Conservation (phyloP, 2,888 invertebrate species). For the Machimus rusticus region DNA sequence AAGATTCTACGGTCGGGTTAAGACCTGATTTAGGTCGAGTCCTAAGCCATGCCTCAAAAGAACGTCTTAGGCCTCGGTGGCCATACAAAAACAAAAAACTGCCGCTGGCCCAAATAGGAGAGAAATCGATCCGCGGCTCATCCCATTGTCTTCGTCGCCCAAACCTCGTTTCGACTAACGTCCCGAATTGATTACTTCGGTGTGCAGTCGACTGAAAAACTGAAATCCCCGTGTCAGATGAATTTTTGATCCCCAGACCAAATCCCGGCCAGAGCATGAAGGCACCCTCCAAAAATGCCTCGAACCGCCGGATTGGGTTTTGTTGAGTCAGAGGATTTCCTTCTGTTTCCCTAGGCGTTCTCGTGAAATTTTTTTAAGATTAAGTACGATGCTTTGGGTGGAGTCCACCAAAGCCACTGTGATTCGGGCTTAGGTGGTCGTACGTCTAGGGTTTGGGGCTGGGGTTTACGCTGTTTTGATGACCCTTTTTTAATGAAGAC, state of each 20-base stretch:
- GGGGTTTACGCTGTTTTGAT: not conserved
- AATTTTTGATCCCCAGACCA: conserved; percentile 36
- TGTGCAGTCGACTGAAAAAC: conserved; percentile 38
- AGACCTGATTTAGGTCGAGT: not conserved
- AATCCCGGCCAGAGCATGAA: not conserved
- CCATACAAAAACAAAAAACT: not conserved
- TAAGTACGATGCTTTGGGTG: not conserved
- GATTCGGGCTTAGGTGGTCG: not conserved
- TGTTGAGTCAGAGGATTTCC: not conserved
- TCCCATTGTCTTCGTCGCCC: conserved; percentile 20
- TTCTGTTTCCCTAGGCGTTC: not conserved
- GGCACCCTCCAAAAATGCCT: not conserved
- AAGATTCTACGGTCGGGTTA: not conserved
- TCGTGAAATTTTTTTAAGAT: not conserved
- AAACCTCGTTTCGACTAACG: not conserved
- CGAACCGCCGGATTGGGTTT: not conserved
- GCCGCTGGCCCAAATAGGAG: not conserved
- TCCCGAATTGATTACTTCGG: conserved; percentile 32
- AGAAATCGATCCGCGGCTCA: conserved; percentile 27
- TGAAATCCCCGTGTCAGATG: conserved; percentile 42
- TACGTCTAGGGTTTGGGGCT: not conserved
- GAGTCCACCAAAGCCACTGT: not conserved
- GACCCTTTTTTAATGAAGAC: conserved; percentile 17
- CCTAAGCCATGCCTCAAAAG: not conserved
- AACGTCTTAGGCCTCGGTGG: not conserved